A percentile compares a stretch with the other conserved stretches of the same genome.
Conservation (phyloP, 2,797 vertebrate genomes). For the Lagocephalus sceleratus region DNA sequence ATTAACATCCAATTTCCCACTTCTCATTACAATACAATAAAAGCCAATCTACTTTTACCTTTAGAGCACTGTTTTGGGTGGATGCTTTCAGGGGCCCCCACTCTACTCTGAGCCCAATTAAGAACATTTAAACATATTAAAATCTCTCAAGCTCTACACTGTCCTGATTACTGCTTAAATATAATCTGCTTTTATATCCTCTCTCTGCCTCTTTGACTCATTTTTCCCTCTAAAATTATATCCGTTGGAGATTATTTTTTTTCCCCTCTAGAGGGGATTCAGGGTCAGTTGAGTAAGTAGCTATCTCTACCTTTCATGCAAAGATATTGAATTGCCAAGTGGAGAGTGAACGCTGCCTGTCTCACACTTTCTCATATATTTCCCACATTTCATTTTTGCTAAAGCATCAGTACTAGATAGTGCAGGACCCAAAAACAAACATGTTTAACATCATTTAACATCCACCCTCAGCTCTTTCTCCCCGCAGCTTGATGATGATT, state of each 20-base stretch:
- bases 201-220: conserved; percentile 65
- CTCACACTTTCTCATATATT: conserved; percentile 24
- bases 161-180: conserved; percentile 72
- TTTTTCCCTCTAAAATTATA: conserved; percentile 65
- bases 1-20: conserved; percentile 74
- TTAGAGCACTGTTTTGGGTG: conserved; percentile 72
- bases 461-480: conserved; percentile 7
- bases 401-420: conserved; percentile 7
- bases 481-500: conserved; percentile 31
- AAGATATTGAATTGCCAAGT: conserved; percentile 44
- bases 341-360: conserved; percentile 28
- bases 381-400: conserved; percentile 17
- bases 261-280: conserved; percentile 42
- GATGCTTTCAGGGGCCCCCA: conserved; percentile 67
- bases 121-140: conserved; percentile 75
- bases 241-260: conserved; percentile 58
- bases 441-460: conserved; percentile 10
- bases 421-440: conserved; percentile 12
- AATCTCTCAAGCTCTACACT: conserved; percentile 70
- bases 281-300: conserved; percentile 47
- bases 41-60: conserved; percentile 76
- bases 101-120: conserved; percentile 73
- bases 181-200: conserved; percentile 69
- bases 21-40: conserved; percentile 78
- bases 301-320: conserved; percentile 45